Evolutionary conservation across 2,113 vertebrate species (phyloP).

Genomic region (Lasiurus cinereus): DNA sequence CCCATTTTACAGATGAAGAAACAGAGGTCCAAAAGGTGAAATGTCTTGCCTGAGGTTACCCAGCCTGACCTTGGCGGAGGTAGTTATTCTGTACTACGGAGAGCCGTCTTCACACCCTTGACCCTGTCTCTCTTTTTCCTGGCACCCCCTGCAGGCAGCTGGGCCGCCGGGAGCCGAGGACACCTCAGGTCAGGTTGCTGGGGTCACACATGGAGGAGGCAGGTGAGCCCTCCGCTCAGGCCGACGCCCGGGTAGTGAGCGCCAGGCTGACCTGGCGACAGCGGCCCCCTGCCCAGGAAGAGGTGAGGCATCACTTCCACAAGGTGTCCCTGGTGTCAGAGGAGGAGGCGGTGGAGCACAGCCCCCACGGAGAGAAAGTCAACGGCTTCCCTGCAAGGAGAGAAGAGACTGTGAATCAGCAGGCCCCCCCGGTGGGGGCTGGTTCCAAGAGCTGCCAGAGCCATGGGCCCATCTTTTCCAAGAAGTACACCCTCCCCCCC

Average conservation of each 20-base stretch:
- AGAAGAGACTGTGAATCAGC: conserved; percentile 70
- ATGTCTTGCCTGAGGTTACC: neutral
- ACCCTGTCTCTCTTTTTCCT: neutral
- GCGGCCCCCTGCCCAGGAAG: conserved; percentile 45
- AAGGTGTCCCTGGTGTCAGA: conserved; percentile 89
- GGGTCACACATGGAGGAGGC: conserved; percentile 77
- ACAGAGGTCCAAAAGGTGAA: neutral
- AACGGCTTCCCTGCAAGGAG: conserved; percentile 78
- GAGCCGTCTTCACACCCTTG: neutral
- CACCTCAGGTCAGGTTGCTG: neutral
- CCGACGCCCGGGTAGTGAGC: conserved; percentile 80
- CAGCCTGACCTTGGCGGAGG: neutral
- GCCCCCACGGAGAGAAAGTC: conserved; percentile 39
- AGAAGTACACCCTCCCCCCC: conserved; percentile 80
- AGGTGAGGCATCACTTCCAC: conserved; percentile 84
- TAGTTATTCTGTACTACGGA: neutral
- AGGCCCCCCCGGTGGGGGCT: neutral
- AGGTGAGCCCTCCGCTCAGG: neutral
- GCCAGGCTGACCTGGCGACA: conserved; percentile 84
- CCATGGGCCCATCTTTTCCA: conserved; percentile 87
- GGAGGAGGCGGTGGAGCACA: conserved; percentile 19
- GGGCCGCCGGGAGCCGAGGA: neutral
- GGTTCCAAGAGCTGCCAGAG: conserved; percentile 72
- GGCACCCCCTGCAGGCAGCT: neutral
- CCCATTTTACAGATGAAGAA: conserved; percentile 23